Evolutionary conservation across 1,140 invertebrate species (phyloP), one percentile per base, ranked within the genome.

Genomic region (Mactra quadrangularis): DNA sequence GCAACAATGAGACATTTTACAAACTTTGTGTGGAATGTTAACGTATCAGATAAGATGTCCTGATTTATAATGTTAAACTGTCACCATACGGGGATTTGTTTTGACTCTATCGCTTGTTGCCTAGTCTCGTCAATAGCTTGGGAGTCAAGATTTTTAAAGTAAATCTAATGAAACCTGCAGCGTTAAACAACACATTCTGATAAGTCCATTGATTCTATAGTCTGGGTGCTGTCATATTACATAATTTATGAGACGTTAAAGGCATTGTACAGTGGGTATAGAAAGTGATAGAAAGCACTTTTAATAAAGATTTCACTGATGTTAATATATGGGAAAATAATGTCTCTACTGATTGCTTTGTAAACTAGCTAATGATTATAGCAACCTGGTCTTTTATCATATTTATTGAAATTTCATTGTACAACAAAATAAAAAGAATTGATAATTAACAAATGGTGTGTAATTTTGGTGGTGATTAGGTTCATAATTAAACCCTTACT

Each of bases 131-230:
- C 53, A 59, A 74, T 59, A 57, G 31, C 53, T 22, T n/a, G 35
- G 53, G 55, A 74, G 53, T 74, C 53, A 59, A 74, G 55, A 55
- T 41, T 55, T 59, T 52, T 74, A 57, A 38, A 55, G 59, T 74
- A 74, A 74, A 74, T 59, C 53, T 22, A 45, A 74, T 53, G 59
- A 74, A 74, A 53, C 57, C 52, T 35, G 71, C 53, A 29, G 53
- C 59, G 71, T 74, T 74, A 22, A 57, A 74, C 57, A 35, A 57
- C 53, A 13, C 59, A 17, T 19, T 29, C 38, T 38, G 55, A 59
- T 59, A 72, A 74, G 71, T 74, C 52, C 33, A 74, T 74, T 38
- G 71, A 29, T 74, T 57, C 31, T 35, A 74, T 74, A 57, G 55
- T 57, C 53, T 27, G 11, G 33, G 19, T n/a, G 29, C 55, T 59